These are phyloP conservation scores for Cryptotis parvus DNA, from an alignment of 2,113 vertebrate species.

Conservation along the genomic window DNA sequence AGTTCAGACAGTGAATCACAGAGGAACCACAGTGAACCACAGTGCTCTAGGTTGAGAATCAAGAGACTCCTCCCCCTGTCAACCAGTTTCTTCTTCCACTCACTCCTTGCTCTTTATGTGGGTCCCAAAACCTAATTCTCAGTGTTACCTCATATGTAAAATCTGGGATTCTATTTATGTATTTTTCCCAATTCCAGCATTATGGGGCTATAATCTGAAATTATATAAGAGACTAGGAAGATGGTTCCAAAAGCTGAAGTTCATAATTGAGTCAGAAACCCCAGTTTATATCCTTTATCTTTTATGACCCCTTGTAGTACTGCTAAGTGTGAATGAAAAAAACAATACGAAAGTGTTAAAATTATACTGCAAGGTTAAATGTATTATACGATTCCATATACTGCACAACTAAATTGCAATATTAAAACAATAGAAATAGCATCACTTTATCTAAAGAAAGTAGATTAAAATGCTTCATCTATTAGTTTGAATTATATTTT, in stretches of 20 bases:
- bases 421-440: too few species aligned
- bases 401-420: too few species aligned
- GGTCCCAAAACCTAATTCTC: neutral
- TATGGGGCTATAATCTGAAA: neutral
- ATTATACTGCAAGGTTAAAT: neutral
- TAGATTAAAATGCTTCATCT: neutral
- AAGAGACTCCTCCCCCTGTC: neutral
- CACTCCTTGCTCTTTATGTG: neutral
- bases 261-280: too few species aligned
- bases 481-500: neutral
- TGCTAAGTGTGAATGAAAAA: too few species aligned
- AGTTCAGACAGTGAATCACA: neutral
- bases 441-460: neutral
- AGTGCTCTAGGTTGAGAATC: neutral
- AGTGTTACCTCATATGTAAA: constrained; percentile 5
- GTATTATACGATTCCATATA: neutral
- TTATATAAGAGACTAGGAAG: neutral
- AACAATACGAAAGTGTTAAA: too few species aligned
- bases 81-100: neutral
- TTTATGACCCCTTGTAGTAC: too few species aligned
- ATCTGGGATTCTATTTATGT: neutral
- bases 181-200: neutral
- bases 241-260: too few species aligned
- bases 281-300: too few species aligned
- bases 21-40: too few species aligned